Evolutionary conservation across 2,888 invertebrate species (phyloP).

Genomic region (Cryptosula pallasiana): DNA sequence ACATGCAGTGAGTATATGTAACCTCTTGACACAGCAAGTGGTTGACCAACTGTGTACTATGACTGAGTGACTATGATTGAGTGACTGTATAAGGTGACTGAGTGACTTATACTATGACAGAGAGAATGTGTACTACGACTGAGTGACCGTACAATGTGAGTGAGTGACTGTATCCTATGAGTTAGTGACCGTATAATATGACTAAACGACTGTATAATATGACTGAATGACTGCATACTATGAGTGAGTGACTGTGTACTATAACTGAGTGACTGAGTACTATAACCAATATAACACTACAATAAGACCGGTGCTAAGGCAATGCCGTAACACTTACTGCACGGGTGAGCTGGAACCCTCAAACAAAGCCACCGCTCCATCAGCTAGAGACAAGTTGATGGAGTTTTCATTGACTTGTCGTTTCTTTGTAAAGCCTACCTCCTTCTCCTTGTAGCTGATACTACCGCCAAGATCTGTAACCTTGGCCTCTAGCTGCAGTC

Average conservation of each 20-base stretch:
- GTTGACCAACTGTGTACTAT: background rate
- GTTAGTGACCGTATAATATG: background rate
- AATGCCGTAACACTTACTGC: too few species aligned
- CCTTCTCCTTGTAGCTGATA: conserved; percentile 79
- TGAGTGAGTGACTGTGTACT: background rate
- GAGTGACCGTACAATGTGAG: background rate
- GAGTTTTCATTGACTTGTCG: conserved; percentile 13
- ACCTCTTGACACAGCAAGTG: background rate
- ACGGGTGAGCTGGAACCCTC: conserved; percentile 11
- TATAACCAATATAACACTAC: too few species aligned
- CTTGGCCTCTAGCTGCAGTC: conserved; percentile 88
- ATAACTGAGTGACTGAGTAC: too few species aligned
- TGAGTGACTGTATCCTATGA: background rate
- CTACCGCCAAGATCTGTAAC: conserved; percentile 86
- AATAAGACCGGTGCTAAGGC: too few species aligned
- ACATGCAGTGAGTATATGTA: too few species aligned
- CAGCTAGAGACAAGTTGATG: background rate
- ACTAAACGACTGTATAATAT: too few species aligned
- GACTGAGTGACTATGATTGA: too few species aligned
- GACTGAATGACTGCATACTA: background rate
- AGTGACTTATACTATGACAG: background rate
- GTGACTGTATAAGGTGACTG: background rate
- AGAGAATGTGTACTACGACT: too few species aligned
- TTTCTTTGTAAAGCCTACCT: conserved; percentile 7
- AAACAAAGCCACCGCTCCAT: conserved; percentile 6